These are phyloP conservation scores for Lepus americanus DNA, from an alignment of 2,113 vertebrate species.

Conservation along the genomic window DNA sequence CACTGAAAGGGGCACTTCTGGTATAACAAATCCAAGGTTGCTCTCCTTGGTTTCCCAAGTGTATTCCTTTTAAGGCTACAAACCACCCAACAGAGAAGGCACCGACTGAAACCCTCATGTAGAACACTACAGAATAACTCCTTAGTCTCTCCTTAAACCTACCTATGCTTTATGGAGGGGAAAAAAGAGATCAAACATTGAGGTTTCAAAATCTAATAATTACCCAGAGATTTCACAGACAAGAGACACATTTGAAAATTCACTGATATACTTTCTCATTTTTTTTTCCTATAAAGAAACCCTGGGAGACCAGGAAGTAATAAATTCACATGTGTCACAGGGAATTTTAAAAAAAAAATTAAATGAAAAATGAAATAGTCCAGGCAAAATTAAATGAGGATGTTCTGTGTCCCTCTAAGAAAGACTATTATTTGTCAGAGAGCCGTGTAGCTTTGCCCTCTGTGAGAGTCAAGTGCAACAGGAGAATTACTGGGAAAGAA, in stretches of 20 bases:
- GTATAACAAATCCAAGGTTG: not conserved
- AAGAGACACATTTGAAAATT: conserved; percentile 53
- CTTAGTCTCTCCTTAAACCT: conserved; percentile 21
- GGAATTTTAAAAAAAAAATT: conserved; percentile 37
- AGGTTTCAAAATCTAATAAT: conserved; percentile 53
- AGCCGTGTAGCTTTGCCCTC: not conserved
- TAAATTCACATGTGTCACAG: conserved; percentile 35
- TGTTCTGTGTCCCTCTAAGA: conserved; percentile 18
- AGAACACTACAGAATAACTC: not conserved
- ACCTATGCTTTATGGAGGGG: not conserved
- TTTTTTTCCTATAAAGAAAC: conserved; percentile 17
- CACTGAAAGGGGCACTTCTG: not conserved
- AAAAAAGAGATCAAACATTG: conserved; percentile 7
- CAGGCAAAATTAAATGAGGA: conserved; percentile 49
- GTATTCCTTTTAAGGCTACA: conserved; percentile 30
- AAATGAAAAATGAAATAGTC: conserved; percentile 55
- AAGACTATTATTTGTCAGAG: conserved; percentile 43
- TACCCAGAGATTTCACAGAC: not conserved
- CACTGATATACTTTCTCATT: conserved; percentile 24
- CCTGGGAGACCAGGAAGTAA: conserved; percentile 28
- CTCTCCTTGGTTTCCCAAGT: not conserved
- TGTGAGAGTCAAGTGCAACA: not conserved
- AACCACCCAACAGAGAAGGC: conserved; percentile 47
- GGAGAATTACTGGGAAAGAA: not conserved
- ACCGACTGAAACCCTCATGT: conserved; percentile 12